Evolutionary conservation across 2,888 invertebrate genomes (phyloP).

Genomic region (Linyphia triangularis): DNA sequence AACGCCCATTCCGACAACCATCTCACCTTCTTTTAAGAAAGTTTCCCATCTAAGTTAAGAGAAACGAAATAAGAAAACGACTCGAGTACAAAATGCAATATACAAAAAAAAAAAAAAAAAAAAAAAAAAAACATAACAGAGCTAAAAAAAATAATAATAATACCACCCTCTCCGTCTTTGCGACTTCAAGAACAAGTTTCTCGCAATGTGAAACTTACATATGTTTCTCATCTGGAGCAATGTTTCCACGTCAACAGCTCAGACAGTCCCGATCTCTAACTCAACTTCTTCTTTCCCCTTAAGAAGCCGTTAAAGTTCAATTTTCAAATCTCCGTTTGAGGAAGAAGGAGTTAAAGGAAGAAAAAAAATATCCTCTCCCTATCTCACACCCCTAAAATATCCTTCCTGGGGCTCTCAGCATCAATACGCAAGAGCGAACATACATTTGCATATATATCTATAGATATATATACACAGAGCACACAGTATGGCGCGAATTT

Average conservation of each 20-base stretch:
- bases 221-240: constrained; percentile 72
- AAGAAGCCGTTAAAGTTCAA: constrained; percentile 74
- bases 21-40: constrained; percentile 35
- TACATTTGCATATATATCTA: constrained; percentile 73
- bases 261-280: constrained; percentile 58
- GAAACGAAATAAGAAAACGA: constrained; percentile 50
- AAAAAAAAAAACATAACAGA: constrained; percentile 14
- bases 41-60: constrained; percentile 56
- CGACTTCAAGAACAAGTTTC: constrained; percentile 50
- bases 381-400: constrained; percentile 51
- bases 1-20: constrained; percentile 34
- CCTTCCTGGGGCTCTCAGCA: constrained; percentile 48
- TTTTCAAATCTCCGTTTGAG: constrained; percentile 65
- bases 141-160: constrained; percentile 26
- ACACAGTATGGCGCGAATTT: constrained; percentile 67
- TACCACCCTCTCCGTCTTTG: not conserved
- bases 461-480: constrained; percentile 45
- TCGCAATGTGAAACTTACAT: constrained; percentile 72
- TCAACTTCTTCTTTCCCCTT: constrained; percentile 27
- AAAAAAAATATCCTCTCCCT: constrained; percentile 26
- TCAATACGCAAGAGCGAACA: constrained; percentile 46
- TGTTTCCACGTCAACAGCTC: constrained; percentile 70
- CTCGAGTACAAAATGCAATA: constrained; percentile 27
- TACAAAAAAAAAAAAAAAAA: constrained; percentile 27
- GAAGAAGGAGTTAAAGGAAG: constrained; percentile 39